Conservation (phyloP, 2,797 vertebrate species). For the Myiotriccus ornatus region DNA sequence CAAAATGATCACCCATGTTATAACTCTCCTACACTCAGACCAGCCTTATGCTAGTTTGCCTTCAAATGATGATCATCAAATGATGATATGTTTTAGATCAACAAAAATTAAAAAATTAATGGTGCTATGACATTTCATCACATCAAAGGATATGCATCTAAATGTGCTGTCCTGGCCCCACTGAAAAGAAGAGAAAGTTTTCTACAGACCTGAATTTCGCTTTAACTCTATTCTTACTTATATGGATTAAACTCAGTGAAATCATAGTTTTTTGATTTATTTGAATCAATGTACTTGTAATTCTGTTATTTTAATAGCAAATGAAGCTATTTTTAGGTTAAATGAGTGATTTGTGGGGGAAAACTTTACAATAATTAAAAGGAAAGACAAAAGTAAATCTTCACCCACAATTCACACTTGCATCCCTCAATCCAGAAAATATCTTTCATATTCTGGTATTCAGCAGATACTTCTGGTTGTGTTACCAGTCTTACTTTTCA, state of each 20-base stretch:
- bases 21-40: background rate
- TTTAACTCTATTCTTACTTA: background rate
- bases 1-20: background rate
- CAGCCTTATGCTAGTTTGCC: background rate
- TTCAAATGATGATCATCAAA: background rate
- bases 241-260: background rate
- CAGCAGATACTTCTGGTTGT: background rate
- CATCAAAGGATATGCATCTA: background rate
- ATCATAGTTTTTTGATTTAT: background rate
- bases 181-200: background rate
- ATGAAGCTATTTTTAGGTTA: background rate
- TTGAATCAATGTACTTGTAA: background rate
- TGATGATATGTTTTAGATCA: background rate
- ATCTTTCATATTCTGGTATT: background rate
- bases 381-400: background rate
- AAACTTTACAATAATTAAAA: background rate
- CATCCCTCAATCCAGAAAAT: background rate
- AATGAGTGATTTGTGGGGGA: background rate
- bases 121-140: background rate
- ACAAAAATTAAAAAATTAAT: slow-evolving; percentile 26
- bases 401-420: background rate
- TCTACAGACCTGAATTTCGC: background rate
- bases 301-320: background rate
- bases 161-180: background rate
- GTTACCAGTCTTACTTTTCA: background rate